Evolutionary conservation across 2,888 invertebrate genomes (phyloP).

Genomic region (Meteorus cinctellus): DNA sequence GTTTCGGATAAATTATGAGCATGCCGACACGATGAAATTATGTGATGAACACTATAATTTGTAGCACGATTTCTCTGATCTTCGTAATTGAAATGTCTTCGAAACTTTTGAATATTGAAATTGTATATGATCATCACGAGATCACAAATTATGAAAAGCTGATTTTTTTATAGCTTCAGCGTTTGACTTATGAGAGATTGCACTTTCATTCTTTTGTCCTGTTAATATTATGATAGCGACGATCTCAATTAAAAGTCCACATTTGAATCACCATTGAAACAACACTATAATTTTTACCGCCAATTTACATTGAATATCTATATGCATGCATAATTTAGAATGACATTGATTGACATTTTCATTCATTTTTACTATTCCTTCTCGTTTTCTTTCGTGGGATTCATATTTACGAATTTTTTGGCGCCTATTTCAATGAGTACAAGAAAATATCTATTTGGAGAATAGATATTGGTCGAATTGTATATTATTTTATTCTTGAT

Average conservation of each 20-base stretch:
- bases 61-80: conserved; percentile 25
- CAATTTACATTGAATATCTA: not conserved
- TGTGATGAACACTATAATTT: not conserved
- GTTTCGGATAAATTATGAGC: not conserved
- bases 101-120: not conserved
- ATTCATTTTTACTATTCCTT: not conserved
- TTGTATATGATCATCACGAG: not conserved
- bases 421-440: conserved; percentile 17
- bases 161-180: not conserved
- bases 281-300: not conserved
- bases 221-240: not conserved
- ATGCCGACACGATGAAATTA: not conserved
- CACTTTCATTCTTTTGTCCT: not conserved
- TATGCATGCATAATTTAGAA: not conserved
- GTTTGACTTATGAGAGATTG: no score
- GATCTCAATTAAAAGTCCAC: not conserved
- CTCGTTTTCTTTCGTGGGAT: not conserved
- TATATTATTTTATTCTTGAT: conserved; percentile 38
- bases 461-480: conserved; percentile 7
- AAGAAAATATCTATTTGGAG: conserved; percentile 8
- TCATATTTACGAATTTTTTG: conserved; percentile 2
- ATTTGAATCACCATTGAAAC: not conserved
- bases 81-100: conserved; percentile 1
- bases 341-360: not conserved
- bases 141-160: not conserved